Percentiles rank a stretch among this genome's conserved stretches.
phyloP scores from a whole-genome alignment of 2,888 invertebrate species.

The Eupithecia inturbata region DNA sequence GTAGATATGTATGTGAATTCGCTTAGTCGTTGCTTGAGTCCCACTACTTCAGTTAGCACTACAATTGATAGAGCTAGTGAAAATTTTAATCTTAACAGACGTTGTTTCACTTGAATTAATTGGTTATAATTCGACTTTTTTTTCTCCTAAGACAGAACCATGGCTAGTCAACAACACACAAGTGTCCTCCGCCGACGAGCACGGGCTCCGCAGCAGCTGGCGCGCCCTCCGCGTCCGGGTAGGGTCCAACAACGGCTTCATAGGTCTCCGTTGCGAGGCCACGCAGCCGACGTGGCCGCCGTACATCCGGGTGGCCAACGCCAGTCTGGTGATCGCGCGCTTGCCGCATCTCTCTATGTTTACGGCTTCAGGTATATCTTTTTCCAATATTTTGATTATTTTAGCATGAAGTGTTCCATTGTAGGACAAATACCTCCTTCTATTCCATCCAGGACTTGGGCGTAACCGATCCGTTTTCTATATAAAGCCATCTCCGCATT shows the following conservation, averaged over 20 bases:
- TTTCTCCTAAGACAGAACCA: slow-evolving; percentile 64
- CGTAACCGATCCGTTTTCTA: too few species aligned
- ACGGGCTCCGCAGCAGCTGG: slow-evolving; percentile 73
- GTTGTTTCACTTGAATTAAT: too few species aligned
- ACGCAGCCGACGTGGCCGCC: slow-evolving; percentile 72
- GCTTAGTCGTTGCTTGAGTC: not conserved
- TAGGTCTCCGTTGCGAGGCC: slow-evolving; percentile 72
- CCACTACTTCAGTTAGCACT: not conserved
- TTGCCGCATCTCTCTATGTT: slow-evolving; percentile 80
- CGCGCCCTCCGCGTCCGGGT: slow-evolving; percentile 65
- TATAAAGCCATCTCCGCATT: too few species aligned
- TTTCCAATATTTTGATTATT: too few species aligned
- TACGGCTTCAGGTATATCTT: slow-evolving; percentile 72
- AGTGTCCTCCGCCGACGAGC: slow-evolving; percentile 62
- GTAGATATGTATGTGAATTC: not conserved
- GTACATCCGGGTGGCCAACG: slow-evolving; percentile 59
- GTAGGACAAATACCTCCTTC: too few species aligned
- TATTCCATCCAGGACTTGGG: too few species aligned
- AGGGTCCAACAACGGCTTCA: slow-evolving; percentile 55
- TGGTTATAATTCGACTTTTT: not conserved
- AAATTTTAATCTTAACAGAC: too few species aligned
- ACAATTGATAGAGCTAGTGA: not conserved
- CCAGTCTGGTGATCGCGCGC: slow-evolving; percentile 64
- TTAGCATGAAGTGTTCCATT: too few species aligned
- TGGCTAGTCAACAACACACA: slow-evolving; percentile 73